Evolutionary conservation across 2,888 invertebrate genomes (phyloP), one percentile per base, ranked within the genome.

Genomic region (Coecobrya sp.): DNA sequence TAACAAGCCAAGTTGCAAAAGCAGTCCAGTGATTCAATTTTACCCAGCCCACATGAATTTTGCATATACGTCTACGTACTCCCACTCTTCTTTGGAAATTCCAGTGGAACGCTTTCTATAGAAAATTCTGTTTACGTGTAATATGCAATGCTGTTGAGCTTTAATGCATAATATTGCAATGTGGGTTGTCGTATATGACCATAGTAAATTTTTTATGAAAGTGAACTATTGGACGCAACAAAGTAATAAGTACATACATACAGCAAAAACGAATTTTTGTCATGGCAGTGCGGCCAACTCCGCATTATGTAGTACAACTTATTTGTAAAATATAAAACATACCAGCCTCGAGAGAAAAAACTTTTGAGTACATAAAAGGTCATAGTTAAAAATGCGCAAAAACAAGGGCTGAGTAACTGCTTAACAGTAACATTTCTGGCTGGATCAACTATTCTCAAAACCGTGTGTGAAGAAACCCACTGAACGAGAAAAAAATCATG

Each of bases 101-200:
- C 4, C 45, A 27, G n/a, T 7, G 19, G 42, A 55, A 59, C 81
- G 13, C 36, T 36, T 36, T 36, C 36, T 36, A 59, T 19, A 19
- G 3, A 45, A 49, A 49, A 49, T 45, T 19, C 76, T 76, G 76
- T 76, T 76, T 68, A 68, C 68, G 16, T 68, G 68, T 68, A 16
- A n/a, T n/a, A n/a, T n/a, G n/a, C n/a, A n/a, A n/a, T n/a, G n/a
- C n/a, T 36, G 36, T 36, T 4, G 3, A 36, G 3, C 13, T 30
- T 10, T 10, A 68, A 4, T 25, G 16, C 25, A 68, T 16, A 16
- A 59, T 59, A 19, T 13, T 59, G n/a, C 59, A 55, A 55, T 55
- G 3, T 55, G 52, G n/a, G n/a, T n/a, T n/a, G n/a, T n/a, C n/a
- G n/a, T n/a, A n/a, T n/a, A n/a, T n/a, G n/a, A n/a, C n/a, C n/a